Base-by-base conservation (phyloP, 2,888 invertebrate species). In the Ochropleura leucogaster region DNA sequence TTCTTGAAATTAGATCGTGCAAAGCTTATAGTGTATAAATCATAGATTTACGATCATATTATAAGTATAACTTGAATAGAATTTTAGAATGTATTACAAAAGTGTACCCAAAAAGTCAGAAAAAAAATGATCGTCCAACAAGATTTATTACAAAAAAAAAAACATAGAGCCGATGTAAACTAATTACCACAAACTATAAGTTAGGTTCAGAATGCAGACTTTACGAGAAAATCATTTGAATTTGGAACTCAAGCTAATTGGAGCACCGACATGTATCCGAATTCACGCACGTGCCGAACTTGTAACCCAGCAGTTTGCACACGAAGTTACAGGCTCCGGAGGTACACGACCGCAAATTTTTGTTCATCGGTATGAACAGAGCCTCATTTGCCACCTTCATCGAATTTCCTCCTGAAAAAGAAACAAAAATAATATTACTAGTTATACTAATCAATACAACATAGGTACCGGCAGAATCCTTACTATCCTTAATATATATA, bases 241-340 rank as follows among this genome's bases (percentile, higher is more conserved):
- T 59, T 63, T 40, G 18, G 20, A 65, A 40, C 14, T 14, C 20
- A 44, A 7, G 55, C 4, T 83, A 83, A 18, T 5, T 63, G 47
- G 57, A 69, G 49, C 80, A 81, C 6, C 46, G 83, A 59, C 84
- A 84, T 0, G 75, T 75, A 0, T 63, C 65, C 5, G 82, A 49
- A 44, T 49, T 51, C 8, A 73, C 5, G 51, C 84, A 84, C 3
- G 65, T n/a, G 0, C 84, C 84, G 20, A 80, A 83, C 10, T 57
- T 86, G 60, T 72, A 85, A 42, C 85, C 85, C 12, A 77, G 72
- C 20, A 79, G 57, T 20, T 67, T 72, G n/a, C 85, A 85, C 40
- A 75, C 20, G 9, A 70, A 73, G 14, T 84, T 66, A 40, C 85
- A 85, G 9, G 59, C 57, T 4, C 76, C 49, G 6, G n/a, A 57